A percentile compares a stretch with the other conserved stretches of the same genome.
phyloP scores from a whole-genome alignment of 92 coral and sea anemone genomes.

The Scolanthus callimorphus region DNA sequence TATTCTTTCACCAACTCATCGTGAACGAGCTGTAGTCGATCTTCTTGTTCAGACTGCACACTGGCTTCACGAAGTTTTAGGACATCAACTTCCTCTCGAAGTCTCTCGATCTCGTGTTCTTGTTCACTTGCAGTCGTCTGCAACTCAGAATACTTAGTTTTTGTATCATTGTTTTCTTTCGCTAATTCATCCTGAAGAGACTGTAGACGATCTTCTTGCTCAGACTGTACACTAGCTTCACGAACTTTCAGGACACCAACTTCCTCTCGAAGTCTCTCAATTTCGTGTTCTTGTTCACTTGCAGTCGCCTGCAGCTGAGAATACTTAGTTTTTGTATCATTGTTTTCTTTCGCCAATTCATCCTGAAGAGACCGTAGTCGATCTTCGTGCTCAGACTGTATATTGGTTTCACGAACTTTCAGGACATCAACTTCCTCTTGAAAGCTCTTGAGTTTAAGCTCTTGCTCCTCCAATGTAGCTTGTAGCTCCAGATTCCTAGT shows the following conservation, averaged over 20 bases:
- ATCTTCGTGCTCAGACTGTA: neutral
- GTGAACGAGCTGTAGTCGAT: too few relatives aligned
- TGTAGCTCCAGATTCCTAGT: slow-evolving; percentile 3
- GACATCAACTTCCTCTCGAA: too few relatives aligned
- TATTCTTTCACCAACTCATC: too few relatives aligned
- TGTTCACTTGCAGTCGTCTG: neutral
- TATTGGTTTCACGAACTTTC: too few relatives aligned
- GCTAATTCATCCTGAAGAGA: neutral
- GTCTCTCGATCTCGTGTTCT: too few relatives aligned
- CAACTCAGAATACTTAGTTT: neutral
- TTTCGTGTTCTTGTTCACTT: neutral
- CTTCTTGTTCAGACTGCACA: too few relatives aligned
- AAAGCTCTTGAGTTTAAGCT: too few relatives aligned
- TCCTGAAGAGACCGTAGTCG: slow-evolving; percentile 1
- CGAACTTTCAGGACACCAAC: too few relatives aligned
- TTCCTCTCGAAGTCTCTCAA: too few relatives aligned
- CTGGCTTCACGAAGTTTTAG: too few relatives aligned
- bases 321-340: neutral
- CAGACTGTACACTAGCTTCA: too few relatives aligned
- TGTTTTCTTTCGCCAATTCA: neutral
- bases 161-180: neutral
- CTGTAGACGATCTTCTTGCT: neutral
- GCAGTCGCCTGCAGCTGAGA: neutral
- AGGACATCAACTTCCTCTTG: too few relatives aligned
- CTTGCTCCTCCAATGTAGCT: neutral